A percentile compares a stretch with the other conserved stretches of the same genome.
phyloP scores from a whole-genome alignment of 2,888 invertebrate genomes.

The Branchipolynoe longqiensis region DNA sequence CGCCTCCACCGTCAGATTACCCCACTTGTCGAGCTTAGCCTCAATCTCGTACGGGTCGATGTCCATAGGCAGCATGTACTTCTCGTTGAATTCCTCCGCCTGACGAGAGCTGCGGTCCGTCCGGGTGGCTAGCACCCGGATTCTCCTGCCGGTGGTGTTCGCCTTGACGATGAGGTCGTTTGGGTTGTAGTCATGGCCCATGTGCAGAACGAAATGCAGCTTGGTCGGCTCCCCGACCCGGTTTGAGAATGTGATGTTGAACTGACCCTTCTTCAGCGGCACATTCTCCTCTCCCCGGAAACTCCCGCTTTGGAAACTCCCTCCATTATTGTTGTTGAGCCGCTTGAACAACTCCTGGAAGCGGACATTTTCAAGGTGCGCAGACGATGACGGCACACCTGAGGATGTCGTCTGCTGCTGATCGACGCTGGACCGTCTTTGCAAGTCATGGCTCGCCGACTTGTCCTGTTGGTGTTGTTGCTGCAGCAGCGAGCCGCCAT shows the following conservation, averaged over 20 bases:
- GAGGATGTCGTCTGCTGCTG: not conserved
- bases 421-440: not conserved
- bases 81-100: constrained; percentile 57
- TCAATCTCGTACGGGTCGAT: constrained; percentile 61
- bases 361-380: not conserved
- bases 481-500: not conserved
- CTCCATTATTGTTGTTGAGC: not conserved
- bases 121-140: constrained; percentile 60
- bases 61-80: constrained; percentile 61
- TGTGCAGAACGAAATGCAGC: constrained; percentile 50
- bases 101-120: not conserved
- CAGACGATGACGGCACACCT: not conserved
- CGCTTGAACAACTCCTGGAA: not conserved
- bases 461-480: too few species aligned
- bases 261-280: constrained; percentile 33
- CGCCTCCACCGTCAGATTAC: constrained; percentile 61
- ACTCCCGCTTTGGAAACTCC: not conserved
- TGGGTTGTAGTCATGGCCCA: constrained; percentile 60
- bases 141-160: constrained; percentile 59
- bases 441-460: not conserved
- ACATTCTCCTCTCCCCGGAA: not conserved
- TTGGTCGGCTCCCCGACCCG: constrained; percentile 26
- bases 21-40: constrained; percentile 60
- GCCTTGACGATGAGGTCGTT: constrained; percentile 63
- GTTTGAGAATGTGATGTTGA: constrained; percentile 37